Evolutionary conservation across 2,113 vertebrate species (phyloP).

Genomic region (Verasper variegatus): DNA sequence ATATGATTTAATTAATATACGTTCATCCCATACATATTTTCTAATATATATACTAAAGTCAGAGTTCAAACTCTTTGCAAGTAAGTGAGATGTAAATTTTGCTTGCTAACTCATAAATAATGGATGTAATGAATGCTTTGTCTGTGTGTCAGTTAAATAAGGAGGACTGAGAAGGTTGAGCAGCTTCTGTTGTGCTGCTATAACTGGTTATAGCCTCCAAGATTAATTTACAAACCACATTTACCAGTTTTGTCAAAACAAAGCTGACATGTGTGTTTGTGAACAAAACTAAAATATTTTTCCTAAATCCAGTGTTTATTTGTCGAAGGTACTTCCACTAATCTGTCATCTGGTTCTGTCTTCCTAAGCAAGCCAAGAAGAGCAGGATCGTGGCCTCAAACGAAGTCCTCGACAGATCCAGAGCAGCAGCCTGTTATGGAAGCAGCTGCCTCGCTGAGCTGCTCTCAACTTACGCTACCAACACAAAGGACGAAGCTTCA

Average conservation of each 20-base stretch:
- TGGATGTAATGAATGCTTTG: not conserved
- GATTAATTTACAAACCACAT: conserved; percentile 54
- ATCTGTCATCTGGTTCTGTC: conserved; percentile 1
- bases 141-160: not conserved
- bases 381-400: conserved; percentile 57
- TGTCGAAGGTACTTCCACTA: not conserved
- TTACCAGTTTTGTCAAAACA: conserved; percentile 21
- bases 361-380: conserved; percentile 79
- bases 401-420: conserved; percentile 71
- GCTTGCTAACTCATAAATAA: not conserved
- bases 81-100: too few relatives aligned
- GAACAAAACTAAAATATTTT: conserved; percentile 30
- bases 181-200: conserved; percentile 72
- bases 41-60: too few relatives aligned
- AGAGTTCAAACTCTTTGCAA: too few relatives aligned
- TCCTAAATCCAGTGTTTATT: not conserved
- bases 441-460: conserved; percentile 82
- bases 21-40: too few relatives aligned
- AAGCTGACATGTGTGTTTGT: conserved; percentile 53
- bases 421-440: conserved; percentile 81
- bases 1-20: too few relatives aligned
- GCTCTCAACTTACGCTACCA: conserved; percentile 75
- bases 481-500: conserved; percentile 56
- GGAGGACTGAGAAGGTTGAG: conserved; percentile 80
- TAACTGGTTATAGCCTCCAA: conserved; percentile 79